A percentile compares a stretch with the other conserved stretches of the same genome.
Conservation (phyloP, 2,113 vertebrate species). For the Charina bottae region DNA sequence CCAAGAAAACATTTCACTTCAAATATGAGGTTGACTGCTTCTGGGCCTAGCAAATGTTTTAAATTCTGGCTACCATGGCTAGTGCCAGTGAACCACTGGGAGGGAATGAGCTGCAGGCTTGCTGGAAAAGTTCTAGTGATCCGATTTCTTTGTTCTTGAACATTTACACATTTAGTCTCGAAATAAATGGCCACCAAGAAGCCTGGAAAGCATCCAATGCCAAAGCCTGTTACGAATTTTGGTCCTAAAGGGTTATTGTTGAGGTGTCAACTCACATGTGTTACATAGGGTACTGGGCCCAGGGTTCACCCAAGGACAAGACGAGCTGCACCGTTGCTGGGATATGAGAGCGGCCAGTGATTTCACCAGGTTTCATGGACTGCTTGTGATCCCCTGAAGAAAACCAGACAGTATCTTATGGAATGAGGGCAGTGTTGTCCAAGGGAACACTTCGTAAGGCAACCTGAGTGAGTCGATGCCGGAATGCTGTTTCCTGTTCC, state of each 20-base stretch:
- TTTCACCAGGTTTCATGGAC: background rate
- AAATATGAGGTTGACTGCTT: background rate
- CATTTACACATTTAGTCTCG: background rate
- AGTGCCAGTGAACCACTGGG: background rate
- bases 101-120: background rate
- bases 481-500: background rate
- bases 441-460: no score
- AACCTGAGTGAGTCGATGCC: background rate
- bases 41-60: background rate
- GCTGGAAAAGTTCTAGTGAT: background rate
- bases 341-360: background rate
- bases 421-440: background rate
- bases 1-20: background rate
- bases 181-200: background rate
- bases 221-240: background rate
- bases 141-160: background rate
- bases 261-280: background rate
- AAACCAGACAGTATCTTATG: background rate
- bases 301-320: background rate
- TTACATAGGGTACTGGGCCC: background rate
- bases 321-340: background rate
- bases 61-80: background rate
- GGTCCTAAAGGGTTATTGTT: background rate
- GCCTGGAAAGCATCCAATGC: background rate
- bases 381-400: background rate